Evolutionary conservation across 2,797 vertebrate species (phyloP).

Genomic region (Vipera ursinii): DNA sequence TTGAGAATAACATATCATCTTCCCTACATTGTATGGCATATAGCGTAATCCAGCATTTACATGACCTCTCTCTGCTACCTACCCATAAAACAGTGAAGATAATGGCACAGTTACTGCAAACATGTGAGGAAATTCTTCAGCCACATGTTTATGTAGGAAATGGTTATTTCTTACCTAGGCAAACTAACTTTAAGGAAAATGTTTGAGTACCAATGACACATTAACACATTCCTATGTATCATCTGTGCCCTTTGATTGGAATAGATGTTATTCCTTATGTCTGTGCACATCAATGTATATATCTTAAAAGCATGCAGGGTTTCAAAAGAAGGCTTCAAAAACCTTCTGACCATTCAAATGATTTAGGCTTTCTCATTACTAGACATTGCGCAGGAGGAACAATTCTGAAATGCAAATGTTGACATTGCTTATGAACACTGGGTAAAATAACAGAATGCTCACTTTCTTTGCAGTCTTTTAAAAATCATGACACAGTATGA

Average conservation of each 20-base stretch:
- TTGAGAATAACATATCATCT: neutral
- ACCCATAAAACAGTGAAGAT: neutral
- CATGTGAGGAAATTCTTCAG: neutral
- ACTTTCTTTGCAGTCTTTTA: slow-evolving; percentile 50
- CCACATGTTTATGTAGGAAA: neutral
- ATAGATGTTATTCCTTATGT: slow-evolving; percentile 27
- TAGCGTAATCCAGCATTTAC: neutral
- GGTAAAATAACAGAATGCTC: slow-evolving; percentile 28
- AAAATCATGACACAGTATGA: slow-evolving; percentile 41
- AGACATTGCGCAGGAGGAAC: slow-evolving; percentile 60
- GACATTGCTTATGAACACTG: slow-evolving; percentile 36
- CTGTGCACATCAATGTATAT: neutral
- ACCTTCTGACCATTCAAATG: slow-evolving; percentile 46
- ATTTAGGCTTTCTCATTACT: slow-evolving; percentile 55
- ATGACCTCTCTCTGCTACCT: neutral
- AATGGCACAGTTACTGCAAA: neutral
- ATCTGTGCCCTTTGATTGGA: slow-evolving; percentile 28
- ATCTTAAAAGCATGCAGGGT: slow-evolving; percentile 32
- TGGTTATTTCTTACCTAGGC: neutral
- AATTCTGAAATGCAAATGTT: slow-evolving; percentile 32
- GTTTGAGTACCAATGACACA: neutral
- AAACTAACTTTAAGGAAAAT: neutral
- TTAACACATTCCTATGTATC: neutral
- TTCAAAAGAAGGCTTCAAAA: neutral
- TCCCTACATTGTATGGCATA: neutral